Conservation (phyloP, 1,140 invertebrate species). For the Diploscapter pachys region DNA sequence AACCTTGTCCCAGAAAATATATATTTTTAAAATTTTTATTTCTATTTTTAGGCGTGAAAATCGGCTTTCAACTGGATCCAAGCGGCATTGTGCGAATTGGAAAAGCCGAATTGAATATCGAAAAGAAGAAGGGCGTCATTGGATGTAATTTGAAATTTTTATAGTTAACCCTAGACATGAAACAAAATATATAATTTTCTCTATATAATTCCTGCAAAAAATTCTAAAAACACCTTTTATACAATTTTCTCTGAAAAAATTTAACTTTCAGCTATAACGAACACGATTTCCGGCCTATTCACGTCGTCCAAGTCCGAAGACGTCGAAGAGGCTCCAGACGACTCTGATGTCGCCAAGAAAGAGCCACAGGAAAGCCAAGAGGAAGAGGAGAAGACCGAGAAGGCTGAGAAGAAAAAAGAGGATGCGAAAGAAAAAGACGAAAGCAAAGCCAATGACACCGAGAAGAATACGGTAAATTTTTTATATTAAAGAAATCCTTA, state of each 20-base stretch:
- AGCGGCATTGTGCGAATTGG: conserved; percentile 73
- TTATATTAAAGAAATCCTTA: too few relatives aligned
- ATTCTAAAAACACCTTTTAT: conserved; percentile 21
- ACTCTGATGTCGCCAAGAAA: conserved; percentile 27
- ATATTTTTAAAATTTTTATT: too few relatives aligned
- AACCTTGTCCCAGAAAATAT: too few relatives aligned
- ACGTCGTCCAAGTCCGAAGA: background rate
- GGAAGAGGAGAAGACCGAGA: conserved; percentile 36
- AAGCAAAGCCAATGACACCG: too few relatives aligned
- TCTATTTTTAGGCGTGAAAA: too few relatives aligned
- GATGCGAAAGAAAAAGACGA: conserved; percentile 22
- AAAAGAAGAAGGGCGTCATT: conserved; percentile 74
- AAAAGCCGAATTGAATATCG: conserved; percentile 33
- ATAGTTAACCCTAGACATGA: too few relatives aligned
- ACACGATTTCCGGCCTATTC: background rate
- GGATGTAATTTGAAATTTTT: conserved; percentile 65
- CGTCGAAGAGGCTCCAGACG: conserved; percentile 7
- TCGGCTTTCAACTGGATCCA: conserved; percentile 68
- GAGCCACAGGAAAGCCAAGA: conserved; percentile 16
- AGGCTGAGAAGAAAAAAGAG: conserved; percentile 20
- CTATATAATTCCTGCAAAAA: conserved; percentile 70
- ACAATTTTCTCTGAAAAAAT: conserved; percentile 16
- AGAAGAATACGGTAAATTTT: too few relatives aligned
- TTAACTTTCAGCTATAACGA: conserved; percentile 65
- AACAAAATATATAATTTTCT: background rate